Evolutionary conservation across 2,113 vertebrate species (phyloP).

Genomic region (Hippocampus abdominalis): DNA sequence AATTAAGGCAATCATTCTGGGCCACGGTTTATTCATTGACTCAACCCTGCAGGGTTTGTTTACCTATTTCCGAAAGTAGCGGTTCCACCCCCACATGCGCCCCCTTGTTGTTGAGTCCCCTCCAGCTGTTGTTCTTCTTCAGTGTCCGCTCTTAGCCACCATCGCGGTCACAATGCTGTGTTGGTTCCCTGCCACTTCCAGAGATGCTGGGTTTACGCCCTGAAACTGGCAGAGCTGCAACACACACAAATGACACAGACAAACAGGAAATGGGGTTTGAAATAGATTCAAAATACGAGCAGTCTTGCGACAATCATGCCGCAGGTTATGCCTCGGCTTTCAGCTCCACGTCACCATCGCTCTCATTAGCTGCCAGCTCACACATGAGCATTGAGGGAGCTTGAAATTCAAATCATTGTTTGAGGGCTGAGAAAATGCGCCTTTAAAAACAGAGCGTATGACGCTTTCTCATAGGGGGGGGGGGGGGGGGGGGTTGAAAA

Average conservation of each 20-base stretch:
- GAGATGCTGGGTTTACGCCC: constrained; percentile 45
- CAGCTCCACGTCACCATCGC: background rate
- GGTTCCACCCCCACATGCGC: constrained; percentile 14
- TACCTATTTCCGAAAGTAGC: constrained; percentile 42
- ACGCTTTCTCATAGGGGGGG: background rate
- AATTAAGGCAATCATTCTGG: constrained; percentile 78
- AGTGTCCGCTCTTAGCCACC: constrained; percentile 40
- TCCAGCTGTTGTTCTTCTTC: constrained; percentile 47
- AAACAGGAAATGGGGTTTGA: constrained; percentile 40
- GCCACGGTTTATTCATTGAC: constrained; percentile 60
- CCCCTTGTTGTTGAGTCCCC: constrained; percentile 37
- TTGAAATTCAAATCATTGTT: background rate
- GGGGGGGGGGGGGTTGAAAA: no score
- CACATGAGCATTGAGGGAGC: constrained; percentile 1
- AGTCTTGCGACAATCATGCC: background rate
- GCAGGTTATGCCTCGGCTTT: background rate
- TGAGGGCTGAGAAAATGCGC: background rate
- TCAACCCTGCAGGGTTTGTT: constrained; percentile 40
- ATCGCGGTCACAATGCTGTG: constrained; percentile 40
- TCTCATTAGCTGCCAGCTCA: constrained; percentile 29
- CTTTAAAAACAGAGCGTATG: background rate
- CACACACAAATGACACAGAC: background rate
- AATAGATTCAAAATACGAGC: background rate
- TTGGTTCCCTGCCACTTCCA: constrained; percentile 52
- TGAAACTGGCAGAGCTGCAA: constrained; percentile 66